Percentiles rank a stretch among this genome's conserved stretches.
Conservation (phyloP, 2,113 vertebrate species). For the Glaucidium brasilianum region DNA sequence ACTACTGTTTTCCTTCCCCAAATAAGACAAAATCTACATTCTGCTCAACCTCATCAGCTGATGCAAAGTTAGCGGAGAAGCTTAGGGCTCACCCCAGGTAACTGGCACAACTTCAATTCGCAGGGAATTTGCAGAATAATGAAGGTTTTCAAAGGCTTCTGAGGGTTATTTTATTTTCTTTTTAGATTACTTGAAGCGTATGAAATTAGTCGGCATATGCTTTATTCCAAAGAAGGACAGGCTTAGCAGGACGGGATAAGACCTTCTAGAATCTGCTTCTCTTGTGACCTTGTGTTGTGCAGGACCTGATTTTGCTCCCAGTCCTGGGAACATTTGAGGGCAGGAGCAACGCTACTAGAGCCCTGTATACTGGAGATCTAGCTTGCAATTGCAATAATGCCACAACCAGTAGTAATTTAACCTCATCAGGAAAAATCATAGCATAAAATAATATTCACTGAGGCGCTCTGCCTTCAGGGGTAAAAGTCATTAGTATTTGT, state of each 20-base stretch:
- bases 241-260: neutral
- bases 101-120: neutral
- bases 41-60: neutral
- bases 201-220: neutral
- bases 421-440: neutral
- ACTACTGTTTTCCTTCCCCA: rapidly evolving
- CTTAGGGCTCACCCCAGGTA: neutral
- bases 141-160: neutral
- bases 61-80: neutral
- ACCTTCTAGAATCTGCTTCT: neutral
- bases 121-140: neutral
- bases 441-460: neutral
- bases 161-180: neutral
- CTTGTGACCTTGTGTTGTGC: neutral
- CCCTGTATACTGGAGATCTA: neutral
- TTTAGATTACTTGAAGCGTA: neutral
- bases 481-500: neutral
- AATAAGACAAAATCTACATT: neutral
- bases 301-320: neutral
- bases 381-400: neutral
- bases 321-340: neutral
- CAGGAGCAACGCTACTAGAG: rapidly evolving
- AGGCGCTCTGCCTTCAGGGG: neutral
- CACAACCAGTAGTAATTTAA: neutral
- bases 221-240: neutral